Base-by-base conservation (phyloP, 2,888 invertebrate species). In the Microctonus hyperodae region DNA sequence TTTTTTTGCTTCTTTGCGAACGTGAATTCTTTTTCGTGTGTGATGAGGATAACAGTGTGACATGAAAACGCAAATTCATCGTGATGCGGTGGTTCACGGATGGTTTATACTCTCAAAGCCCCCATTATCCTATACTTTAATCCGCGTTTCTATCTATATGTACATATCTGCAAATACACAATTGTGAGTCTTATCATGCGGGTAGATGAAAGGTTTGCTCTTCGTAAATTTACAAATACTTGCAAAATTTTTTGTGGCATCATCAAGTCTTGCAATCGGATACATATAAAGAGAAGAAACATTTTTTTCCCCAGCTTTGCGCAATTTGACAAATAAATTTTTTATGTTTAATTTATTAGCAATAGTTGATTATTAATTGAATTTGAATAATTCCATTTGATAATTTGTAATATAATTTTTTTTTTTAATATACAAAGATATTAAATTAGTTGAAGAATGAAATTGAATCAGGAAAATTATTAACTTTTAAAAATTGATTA, bases 181-280 rank as follows among this genome's bases (percentile, higher is more conserved):
- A n/a, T n/a, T n/a, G 44, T 44, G 7, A 48, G 35, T 51, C 59
- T 60, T 23, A 60, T 44, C 9, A 61, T 61, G 61, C 61, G 61
- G 61, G 61, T 35, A 51, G 51, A 61, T 61, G 61, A 61, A 61
- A 61, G 35, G 31, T 25, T 13, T 20, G 59, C 16, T 48, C 20
- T 16, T 33, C 20, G 16, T 23, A n/a, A 48, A 20, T 50, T 33
- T 61, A 16, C 7, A 33, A 59, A 40, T 28, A 28, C 31, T 50
- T 22, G 35, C n/a, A n/a, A 22, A 50, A 22, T 28, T 61, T 50
- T 31, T 5, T 58, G 2, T 44, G 9, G 2, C n/a, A 5, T 28
- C 28, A 28, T 28, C 7, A 3, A n/a, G n/a, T n/a, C n/a, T n/a
- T n/a, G n/a, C n/a, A n/a, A n/a, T n/a, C n/a, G n/a, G n/a, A n/a